Conservation (phyloP, 2,797 vertebrate genomes). For the Lepidocolaptes lacrymiger region DNA sequence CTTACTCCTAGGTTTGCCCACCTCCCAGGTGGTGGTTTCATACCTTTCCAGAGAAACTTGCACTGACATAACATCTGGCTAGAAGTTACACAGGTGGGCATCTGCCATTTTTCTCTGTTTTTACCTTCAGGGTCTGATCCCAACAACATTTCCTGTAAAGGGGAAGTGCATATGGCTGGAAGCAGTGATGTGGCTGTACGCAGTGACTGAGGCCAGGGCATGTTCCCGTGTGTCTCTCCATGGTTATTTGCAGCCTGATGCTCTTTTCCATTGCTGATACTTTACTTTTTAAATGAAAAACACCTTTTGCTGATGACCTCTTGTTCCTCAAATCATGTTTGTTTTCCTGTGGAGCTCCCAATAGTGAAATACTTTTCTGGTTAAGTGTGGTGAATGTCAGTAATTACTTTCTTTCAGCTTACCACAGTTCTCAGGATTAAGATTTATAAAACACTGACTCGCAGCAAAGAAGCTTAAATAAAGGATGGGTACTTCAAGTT, state of each 20-base stretch:
- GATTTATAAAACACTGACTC: constrained; percentile 33
- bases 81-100: not conserved
- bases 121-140: not conserved
- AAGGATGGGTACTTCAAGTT: constrained; percentile 17
- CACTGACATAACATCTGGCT: not conserved
- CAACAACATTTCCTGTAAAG: fast-evolving
- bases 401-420: constrained; percentile 9
- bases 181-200: fast-evolving
- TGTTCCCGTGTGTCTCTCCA: not conserved
- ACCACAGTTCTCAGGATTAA: constrained; percentile 10
- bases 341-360: not conserved
- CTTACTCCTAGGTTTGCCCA: not conserved
- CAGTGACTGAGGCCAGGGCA: fast-evolving
- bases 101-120: not conserved
- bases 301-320: not conserved
- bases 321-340: not conserved
- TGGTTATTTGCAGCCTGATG: not conserved
- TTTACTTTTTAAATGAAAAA: not conserved
- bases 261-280: not conserved
- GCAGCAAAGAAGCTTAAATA: not conserved
- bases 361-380: not conserved
- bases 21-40: not conserved
- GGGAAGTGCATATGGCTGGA: not conserved
- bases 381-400: not conserved
- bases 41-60: not conserved